Base-by-base conservation (phyloP, 2,888 invertebrate species). In the Amphipyra berbera region DNA sequence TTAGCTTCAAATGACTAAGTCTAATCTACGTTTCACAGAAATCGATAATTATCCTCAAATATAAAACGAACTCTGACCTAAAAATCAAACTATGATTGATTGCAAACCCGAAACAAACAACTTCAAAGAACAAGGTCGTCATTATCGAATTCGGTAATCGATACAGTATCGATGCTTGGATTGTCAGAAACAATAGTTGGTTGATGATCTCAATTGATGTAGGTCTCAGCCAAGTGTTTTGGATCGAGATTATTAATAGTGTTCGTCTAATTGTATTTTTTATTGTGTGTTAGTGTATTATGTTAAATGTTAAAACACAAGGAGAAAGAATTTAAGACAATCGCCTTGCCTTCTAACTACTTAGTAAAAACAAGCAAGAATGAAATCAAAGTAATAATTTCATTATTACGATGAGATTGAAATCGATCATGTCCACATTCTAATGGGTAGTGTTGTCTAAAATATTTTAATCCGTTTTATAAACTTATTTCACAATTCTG, bases 171-270 rank as follows among this genome's bases (percentile, higher is more conserved):
- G 61, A 72, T 68, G 72, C 46, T 64, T 69, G 21, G 60, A 62
- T 61, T 60, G 67, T 59, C 55, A 58, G 61, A 62, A 84, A 88
- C 83, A 89, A 88, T 87, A 73, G 77, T 61, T 57, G 42, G 66
- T 61, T 75, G 83, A 86, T 88, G 84, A 85, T 85, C 82, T 82
- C 76, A 78, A 84, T 83, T 81, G 83, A 88, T 86, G 78, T 86
- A 76, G 89, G 89, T 87, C 87, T 84, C 65, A 68, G 68, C 61
- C 65, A 56, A 72, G 75, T 52, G 59, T 45, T 61, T 54, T 56
- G 38, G 7, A 15, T 54, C 50, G 33, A 33, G 8, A 37, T 56
- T 48, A 27, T 59, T 54, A 46, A 61, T 57, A 47, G 45, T 47
- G 4, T 58, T 49, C 38, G 21, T 33, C n/a, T 54, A 15, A 48